Conservation (phyloP, 2,797 vertebrate genomes). For the Babyrousa celebensis region DNA sequence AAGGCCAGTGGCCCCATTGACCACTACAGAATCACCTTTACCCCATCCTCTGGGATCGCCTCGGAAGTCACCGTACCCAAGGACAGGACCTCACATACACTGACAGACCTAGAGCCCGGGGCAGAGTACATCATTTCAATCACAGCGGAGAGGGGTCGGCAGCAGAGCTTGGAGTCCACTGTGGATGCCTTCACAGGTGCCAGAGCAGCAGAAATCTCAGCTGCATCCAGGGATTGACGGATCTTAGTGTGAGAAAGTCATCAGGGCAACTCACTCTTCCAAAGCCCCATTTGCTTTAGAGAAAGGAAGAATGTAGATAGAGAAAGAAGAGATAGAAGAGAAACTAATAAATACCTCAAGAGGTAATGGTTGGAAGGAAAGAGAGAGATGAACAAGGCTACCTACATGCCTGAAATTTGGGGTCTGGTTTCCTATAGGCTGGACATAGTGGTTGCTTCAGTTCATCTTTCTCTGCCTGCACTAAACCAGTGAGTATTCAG, state of each 20-base stretch:
- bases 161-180: constrained; percentile 96
- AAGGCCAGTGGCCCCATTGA: constrained; percentile 96
- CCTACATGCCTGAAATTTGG: not conserved
- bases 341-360: not conserved
- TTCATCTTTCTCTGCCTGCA: not conserved
- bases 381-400: not conserved
- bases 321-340: not conserved
- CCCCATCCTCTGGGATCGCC: constrained; percentile 95
- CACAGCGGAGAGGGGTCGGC: constrained; percentile 96
- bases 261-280: not conserved
- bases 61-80: constrained; percentile 95
- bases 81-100: constrained; percentile 93
- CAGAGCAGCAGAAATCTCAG: not conserved
- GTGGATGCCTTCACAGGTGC: constrained; percentile 99
- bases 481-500: not conserved
- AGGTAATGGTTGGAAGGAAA: not conserved
- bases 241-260: not conserved
- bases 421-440: not conserved
- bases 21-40: constrained; percentile 97
- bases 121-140: constrained; percentile 98
- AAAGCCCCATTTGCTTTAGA: not conserved
- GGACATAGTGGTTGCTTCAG: not conserved
- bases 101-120: constrained; percentile 96
- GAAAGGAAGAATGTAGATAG: not conserved
- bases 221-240: not conserved